Evolutionary conservation across 2,797 vertebrate species (phyloP).

Genomic region (Tragopan temminckii): DNA sequence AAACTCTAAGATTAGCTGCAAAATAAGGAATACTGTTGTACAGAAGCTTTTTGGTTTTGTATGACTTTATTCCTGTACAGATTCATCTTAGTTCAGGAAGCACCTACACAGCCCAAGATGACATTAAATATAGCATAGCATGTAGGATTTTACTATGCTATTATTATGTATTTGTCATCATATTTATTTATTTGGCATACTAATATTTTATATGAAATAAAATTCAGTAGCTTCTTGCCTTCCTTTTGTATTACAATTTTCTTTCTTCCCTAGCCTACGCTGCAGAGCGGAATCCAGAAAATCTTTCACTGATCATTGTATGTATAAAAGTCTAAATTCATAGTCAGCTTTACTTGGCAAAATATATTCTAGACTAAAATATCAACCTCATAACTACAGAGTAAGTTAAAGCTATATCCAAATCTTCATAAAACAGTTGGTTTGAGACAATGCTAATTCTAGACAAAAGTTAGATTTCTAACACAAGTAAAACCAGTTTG

Average conservation of each 20-base stretch:
- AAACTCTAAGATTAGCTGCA: neutral
- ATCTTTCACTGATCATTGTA: neutral
- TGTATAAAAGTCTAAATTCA: neutral
- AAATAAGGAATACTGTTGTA: neutral
- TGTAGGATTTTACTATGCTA: neutral
- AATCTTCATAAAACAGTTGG: neutral
- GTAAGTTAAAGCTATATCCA: neutral
- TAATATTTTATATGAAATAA: neutral
- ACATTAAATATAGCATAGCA: slow-evolving; percentile 9
- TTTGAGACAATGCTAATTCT: neutral
- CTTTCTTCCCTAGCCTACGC: neutral
- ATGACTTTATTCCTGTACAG: neutral
- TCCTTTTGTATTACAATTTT: neutral
- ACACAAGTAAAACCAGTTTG: neutral
- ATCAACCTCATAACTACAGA: neutral
- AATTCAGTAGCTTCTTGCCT: neutral
- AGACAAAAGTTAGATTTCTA: neutral
- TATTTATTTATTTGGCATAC: neutral
- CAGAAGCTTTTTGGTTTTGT: neutral
- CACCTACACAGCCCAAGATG: neutral
- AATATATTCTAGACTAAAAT: neutral
- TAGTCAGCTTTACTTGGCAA: neutral
- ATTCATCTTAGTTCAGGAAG: slow-evolving; percentile 2
- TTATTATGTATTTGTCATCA: neutral
- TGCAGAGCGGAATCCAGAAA: neutral